These are phyloP conservation scores for Ceratitis capitata DNA, from an alignment of 1,140 invertebrate species.

Conservation along the genomic window DNA sequence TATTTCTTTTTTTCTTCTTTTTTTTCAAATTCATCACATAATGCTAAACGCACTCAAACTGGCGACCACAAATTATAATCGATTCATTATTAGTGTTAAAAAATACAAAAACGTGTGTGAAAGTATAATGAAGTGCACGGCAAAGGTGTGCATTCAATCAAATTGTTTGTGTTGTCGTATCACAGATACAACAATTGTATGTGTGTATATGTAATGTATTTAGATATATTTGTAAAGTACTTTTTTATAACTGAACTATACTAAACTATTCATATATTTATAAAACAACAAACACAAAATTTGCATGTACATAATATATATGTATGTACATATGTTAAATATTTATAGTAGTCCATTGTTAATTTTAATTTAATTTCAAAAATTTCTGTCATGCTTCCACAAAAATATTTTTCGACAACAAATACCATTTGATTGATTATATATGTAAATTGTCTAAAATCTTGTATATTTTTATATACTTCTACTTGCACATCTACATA, in stretches of 20 bases:
- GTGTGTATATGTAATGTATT: neutral
- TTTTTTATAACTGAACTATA: constrained; percentile 12
- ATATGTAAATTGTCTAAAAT: too few relatives aligned
- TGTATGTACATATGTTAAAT: neutral
- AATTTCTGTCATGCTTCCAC: too few relatives aligned
- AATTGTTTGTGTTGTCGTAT: neutral
- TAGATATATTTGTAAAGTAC: constrained; percentile 12
- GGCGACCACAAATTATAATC: neutral
- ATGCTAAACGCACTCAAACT: neutral
- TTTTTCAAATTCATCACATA: neutral
- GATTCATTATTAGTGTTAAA: neutral
- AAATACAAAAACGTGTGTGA: neutral
- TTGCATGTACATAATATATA: neutral
- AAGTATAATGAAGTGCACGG: too few relatives aligned
- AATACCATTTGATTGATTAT: too few relatives aligned
- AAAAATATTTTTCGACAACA: too few relatives aligned
- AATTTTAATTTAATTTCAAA: too few relatives aligned
- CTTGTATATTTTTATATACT: too few relatives aligned
- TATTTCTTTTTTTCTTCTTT: too few relatives aligned
- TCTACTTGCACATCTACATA: too few relatives aligned
- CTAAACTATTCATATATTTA: neutral
- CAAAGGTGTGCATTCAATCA: neutral
- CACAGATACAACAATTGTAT: neutral
- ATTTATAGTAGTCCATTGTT: neutral
- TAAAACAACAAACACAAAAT: neutral